Evolutionary conservation across 2,797 vertebrate genomes (phyloP), one percentile per base, ranked within the genome.

Genomic region (Mus caroli): DNA sequence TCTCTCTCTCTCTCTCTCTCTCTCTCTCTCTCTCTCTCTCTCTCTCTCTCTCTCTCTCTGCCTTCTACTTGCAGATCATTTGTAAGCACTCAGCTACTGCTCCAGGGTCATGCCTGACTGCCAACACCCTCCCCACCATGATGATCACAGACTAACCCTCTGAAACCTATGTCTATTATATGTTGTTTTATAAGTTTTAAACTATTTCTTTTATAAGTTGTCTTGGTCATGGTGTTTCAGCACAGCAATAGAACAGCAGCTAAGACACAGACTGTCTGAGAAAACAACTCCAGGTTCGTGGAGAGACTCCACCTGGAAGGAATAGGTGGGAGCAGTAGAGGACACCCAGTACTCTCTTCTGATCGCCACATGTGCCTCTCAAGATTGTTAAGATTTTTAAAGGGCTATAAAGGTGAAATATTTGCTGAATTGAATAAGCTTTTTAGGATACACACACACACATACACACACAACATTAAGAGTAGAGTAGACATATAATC

Each of bases 361-460:
- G 62, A 52, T 10, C 62, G 24, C 83, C 31, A 22, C 12, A 22
- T 19, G 19, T 6, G n/a, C 37, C 19, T 87, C 60, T 76, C 28
- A 50, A 82, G 52, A 79, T 56, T 91, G 88, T 75, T 77, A 50
- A 82, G 52, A 78, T 56, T 91, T 91, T 75, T 82, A 46, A 71
- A 60, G 75, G 40, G 19, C 37, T 34, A 90, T 8, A 82, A 58
- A 83, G 14, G 50, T 40, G 37, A 86, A 91, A 11, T 62, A 62
- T 46, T 94, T 14, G 89, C 40, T 8, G 5, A 91, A 77, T 40
- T 86, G 19, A 34, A 6, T 79, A 91, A 60, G 24, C 19, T 17
- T 58, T 37, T 77, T 40, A 77, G 56, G 28, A 43, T 82, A 52
- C 62, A 7, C 62, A 43, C 77, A 54, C 24, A 8, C 9, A 9